Evolutionary conservation across 2,113 vertebrate genomes (phyloP), one percentile per base, ranked within the genome.

Genomic region (Reinhardtius hippoglossoides): DNA sequence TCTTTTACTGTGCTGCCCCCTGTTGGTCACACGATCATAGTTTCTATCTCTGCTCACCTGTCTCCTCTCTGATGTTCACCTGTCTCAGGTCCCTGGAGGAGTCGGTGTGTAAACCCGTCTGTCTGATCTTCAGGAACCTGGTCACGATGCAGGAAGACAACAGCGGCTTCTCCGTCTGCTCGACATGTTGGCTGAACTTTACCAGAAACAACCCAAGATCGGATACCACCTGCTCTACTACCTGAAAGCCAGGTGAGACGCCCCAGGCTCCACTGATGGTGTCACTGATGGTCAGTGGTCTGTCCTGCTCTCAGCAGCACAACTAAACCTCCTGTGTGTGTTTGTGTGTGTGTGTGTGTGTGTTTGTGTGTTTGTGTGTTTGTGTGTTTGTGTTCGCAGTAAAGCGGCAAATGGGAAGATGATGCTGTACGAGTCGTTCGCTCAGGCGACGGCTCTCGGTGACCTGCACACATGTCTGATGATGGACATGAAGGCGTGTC

Each of bases 401-500:
- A 98, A 98, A 95, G 97, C 97, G 0, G 98, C 97, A 0, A 95
- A 96, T 0, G 98, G 97, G 15, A 97, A 98, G 94, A 99, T 98
- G 97, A 96, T 94, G 84, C 92, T 99, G 5, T 99, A 99, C 0
- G 98, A 99, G 95, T 97, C 96, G 0, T 99, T 99, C 0, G 97
- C 97, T 18, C 97, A 99, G 94, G 97, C 97, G 24, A 99, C 98
- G 0, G 97, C 98, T 31, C 94, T 99, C 21, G 97, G 98, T 0
- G 98, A 99, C 55, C 94, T 99, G 57, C 97, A 99, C 93, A 99
- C 98, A 0, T 99, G 98, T 73, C 88, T 99, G 2, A 99, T 99
- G 98, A 98, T 99, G 97, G 98, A 99, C 93, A 99, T 99, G 98
- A 99, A 99, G 87, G 98, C 97, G 12, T 99, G 98, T 67, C 98